Evolutionary conservation across 2,797 vertebrate genomes (phyloP).

Genomic region (Danio kyathit): DNA sequence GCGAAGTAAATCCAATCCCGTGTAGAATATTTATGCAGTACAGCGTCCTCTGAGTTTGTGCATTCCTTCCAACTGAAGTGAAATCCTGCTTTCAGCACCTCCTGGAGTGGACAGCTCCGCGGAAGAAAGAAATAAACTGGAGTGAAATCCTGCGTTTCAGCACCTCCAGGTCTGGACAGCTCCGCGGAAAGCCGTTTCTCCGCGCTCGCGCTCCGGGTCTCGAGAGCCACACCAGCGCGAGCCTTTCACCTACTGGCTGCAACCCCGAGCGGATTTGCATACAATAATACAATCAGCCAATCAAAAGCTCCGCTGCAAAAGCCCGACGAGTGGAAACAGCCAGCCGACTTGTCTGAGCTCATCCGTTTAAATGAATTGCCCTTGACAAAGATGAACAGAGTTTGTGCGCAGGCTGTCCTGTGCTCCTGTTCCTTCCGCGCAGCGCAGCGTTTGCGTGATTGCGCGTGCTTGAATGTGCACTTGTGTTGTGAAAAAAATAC

Average conservation of each 20-base stretch:
- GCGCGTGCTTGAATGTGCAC: background rate
- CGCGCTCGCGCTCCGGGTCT: conserved; percentile 75
- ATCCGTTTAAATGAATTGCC: conserved; percentile 51
- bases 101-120: conserved; percentile 77
- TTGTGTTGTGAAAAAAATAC: no score
- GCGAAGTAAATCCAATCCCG: conserved; percentile 64
- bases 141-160: conserved; percentile 70
- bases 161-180: conserved; percentile 78
- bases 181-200: conserved; percentile 72
- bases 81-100: conserved; percentile 76
- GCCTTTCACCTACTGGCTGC: conserved; percentile 74
- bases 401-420: conserved; percentile 26
- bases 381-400: conserved; percentile 65
- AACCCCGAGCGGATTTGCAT: conserved; percentile 74
- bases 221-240: conserved; percentile 69
- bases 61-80: conserved; percentile 65
- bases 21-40: conserved; percentile 33
- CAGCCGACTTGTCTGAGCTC: conserved; percentile 45
- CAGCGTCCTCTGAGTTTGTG: conserved; percentile 63
- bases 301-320: conserved; percentile 50
- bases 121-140: conserved; percentile 26
- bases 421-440: background rate
- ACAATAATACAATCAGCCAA: conserved; percentile 71
- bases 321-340: conserved; percentile 39
- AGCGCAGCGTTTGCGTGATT: conserved; percentile 7